Conservation (phyloP, 2,888 invertebrate species). For the Heliconius erato region DNA sequence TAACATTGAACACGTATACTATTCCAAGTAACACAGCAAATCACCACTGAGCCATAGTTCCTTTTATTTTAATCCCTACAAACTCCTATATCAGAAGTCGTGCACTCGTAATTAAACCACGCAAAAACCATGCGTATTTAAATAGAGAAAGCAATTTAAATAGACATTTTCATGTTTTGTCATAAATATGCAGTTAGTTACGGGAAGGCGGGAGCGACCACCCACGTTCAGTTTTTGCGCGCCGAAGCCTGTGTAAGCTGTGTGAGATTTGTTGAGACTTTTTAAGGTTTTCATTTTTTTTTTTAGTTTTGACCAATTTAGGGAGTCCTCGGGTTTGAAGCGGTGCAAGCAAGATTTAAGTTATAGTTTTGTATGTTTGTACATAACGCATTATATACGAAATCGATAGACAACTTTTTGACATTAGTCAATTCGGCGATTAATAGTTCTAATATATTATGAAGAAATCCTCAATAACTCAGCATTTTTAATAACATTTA, state of each 20-base stretch:
- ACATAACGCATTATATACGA: too few relatives aligned
- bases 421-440: too few relatives aligned
- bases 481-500: too few relatives aligned
- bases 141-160: slow-evolving; percentile 49
- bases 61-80: not conserved
- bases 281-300: not conserved
- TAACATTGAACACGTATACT: too few relatives aligned
- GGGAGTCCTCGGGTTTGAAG: not conserved
- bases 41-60: not conserved
- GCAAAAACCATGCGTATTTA: slow-evolving; percentile 50
- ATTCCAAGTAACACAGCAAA: not conserved
- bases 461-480: too few relatives aligned
- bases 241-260: slow-evolving; percentile 41
- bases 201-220: slow-evolving; percentile 71
- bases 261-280: slow-evolving; percentile 5
- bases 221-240: slow-evolving; percentile 68
- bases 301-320: not conserved
- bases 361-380: too few relatives aligned
- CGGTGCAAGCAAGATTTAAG: too few relatives aligned
- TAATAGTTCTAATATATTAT: too few relatives aligned
- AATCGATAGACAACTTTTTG: too few relatives aligned
- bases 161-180: slow-evolving; percentile 48
- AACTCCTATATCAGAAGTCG: not conserved
- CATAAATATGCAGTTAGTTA: slow-evolving; percentile 64
- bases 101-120: slow-evolving; percentile 40